A percentile compares a stretch with the other conserved stretches of the same genome.
Conservation (phyloP, 2,113 vertebrate genomes). For the Lutjanus erythropterus region DNA sequence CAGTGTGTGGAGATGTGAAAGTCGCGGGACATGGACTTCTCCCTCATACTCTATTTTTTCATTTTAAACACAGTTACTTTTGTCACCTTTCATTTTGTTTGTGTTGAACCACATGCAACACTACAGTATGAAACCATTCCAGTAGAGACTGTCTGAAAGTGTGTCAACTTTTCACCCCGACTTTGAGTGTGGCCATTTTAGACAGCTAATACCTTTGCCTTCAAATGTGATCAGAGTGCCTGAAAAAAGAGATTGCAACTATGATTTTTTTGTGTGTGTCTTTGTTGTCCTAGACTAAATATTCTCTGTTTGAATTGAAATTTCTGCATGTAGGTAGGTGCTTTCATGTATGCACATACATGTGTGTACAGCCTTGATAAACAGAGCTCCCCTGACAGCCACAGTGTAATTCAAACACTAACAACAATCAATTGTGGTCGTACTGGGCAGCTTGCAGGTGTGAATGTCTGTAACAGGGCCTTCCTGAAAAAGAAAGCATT, state of each 20-base stretch:
- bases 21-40: too few species aligned
- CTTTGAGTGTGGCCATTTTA: neutral
- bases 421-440: neutral
- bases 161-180: neutral
- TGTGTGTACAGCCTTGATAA: too few species aligned
- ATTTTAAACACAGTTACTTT: neutral
- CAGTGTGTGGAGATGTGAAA: too few species aligned
- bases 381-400: too few species aligned
- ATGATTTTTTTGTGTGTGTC: too few species aligned
- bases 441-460: neutral
- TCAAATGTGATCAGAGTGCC: neutral
- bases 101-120: neutral
- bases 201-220: neutral
- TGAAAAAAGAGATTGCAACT: too few species aligned
- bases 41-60: neutral
- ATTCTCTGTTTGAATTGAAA: too few species aligned
- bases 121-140: neutral
- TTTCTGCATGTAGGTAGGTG: too few species aligned
- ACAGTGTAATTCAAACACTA: too few species aligned
- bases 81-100: neutral
- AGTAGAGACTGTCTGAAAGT: neutral
- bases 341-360: too few species aligned
- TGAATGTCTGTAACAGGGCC: neutral
- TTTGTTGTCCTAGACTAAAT: too few species aligned
- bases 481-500: neutral